Base-by-base conservation (phyloP, 2,888 invertebrate species). In the Bhutanitis thaidina region DNA sequence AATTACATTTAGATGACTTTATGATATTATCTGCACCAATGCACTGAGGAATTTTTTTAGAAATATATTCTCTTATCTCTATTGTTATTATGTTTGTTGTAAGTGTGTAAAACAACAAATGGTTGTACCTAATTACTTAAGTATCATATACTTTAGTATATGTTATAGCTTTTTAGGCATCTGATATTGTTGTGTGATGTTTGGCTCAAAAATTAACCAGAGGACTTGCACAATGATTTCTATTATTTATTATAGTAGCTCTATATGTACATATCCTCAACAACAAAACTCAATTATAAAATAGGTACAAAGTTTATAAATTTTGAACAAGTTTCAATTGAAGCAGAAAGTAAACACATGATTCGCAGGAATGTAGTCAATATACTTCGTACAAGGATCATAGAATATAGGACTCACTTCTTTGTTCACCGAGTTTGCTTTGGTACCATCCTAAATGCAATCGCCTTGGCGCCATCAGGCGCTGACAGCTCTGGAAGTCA, bases 241-340 rank as follows among this genome's bases (percentile, higher is more conserved):
- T 74, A 69, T 68, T 71, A 75, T 77, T 77, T 60, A 69, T 67
- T 71, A 65, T 69, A 71, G 69, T 60, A 34, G 12, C 10, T 34
- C 34, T 34, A 34, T 77, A 81, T 84, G 72, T 83, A 86, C 84
- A 83, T 62, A 69, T 66, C 65, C 71, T 67, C 69, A 58, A 65
- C 62, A 59, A 61, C 59, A 64, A 69, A 75, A 74, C 72, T 67
- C 65, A 67, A 71, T 77, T 71, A 34, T 34, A 81, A 80, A 82
- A 81, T 77, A 79, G 76, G 71, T 78, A 78, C 76, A 81, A 80
- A 80, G 80, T 83, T 81, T 77, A 78, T 73, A 75, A 81, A 78
- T 77, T 71, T 77, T 66, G 66, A 71, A 68, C 67, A 60, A 69
- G 52, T 54, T 59, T 60, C 39, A 30, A 69, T 69, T 63, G 62